Conservation (phyloP, 1,140 invertebrate genomes). For the Ptiloglossa arizonensis region DNA sequence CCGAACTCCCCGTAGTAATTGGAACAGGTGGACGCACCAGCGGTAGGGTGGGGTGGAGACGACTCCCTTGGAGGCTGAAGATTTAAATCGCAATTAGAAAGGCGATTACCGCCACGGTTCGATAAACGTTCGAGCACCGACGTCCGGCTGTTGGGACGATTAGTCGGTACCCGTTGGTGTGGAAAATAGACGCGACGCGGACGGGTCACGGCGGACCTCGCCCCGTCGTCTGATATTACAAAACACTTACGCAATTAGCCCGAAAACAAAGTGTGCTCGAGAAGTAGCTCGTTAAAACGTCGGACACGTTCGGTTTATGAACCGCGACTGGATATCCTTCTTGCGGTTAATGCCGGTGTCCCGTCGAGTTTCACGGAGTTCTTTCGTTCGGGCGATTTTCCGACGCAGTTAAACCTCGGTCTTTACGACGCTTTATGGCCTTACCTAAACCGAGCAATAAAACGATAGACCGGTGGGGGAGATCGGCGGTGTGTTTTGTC, state of each 20-base stretch:
- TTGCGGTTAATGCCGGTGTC: neutral
- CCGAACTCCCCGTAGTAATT: neutral
- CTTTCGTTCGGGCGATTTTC: too few species aligned
- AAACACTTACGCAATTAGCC: neutral
- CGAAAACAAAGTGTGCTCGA: neutral
- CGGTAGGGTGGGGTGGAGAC: too few species aligned
- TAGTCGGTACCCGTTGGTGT: neutral
- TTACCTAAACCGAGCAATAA: constrained; percentile 11
- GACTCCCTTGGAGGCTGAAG: too few species aligned
- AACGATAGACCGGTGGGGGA: neutral
- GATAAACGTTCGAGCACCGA: neutral
- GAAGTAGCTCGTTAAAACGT: neutral
- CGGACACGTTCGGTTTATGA: neutral
- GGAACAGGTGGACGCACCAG: neutral
- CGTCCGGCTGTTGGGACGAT: constrained; percentile 12
- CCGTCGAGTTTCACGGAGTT: neutral
- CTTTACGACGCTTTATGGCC: neutral
- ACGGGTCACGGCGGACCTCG: too few species aligned
- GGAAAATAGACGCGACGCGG: constrained; percentile 17
- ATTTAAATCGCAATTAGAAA: constrained; percentile 17
- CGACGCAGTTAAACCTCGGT: neutral
- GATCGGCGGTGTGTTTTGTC: neutral
- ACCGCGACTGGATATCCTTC: neutral
- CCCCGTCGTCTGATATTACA: neutral
- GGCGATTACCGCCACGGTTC: neutral